Conservation (phyloP, 2,888 invertebrate genomes). For the Drosophila putrida region DNA sequence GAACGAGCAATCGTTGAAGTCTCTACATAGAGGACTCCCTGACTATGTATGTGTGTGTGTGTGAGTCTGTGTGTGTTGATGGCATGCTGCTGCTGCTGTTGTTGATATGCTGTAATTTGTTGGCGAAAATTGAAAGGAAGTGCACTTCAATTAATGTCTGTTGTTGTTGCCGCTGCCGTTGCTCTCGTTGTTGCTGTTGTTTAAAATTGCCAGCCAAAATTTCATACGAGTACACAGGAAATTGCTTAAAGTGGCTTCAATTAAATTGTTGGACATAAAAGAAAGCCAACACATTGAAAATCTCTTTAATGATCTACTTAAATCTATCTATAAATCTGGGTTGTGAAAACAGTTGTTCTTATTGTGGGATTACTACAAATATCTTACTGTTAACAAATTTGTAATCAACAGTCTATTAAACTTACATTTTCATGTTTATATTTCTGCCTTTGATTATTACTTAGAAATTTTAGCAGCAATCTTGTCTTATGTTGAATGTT, state of each 20-base stretch:
- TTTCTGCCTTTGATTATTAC: no score
- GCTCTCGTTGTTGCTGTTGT: constrained; percentile 16
- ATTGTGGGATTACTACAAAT: neutral
- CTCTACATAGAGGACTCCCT: neutral
- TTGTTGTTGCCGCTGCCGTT: constrained; percentile 21
- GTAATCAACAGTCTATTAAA: no score
- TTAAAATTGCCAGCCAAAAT: constrained; percentile 20
- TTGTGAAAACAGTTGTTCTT: neutral
- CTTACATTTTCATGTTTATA: no score
- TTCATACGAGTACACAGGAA: constrained; percentile 2
- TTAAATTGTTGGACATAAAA: constrained; percentile 1
- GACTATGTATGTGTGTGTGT: neutral
- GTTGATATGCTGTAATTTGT: constrained; percentile 71
- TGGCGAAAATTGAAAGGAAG: constrained; percentile 77
- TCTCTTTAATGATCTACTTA: constrained; percentile 1
- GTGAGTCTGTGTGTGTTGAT: constrained; percentile 6
- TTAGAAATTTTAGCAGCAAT: no score
- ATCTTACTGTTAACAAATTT: no score
- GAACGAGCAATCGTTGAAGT: constrained; percentile 27
- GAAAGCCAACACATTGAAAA: neutral
- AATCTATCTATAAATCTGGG: neutral
- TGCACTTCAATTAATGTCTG: constrained; percentile 74
- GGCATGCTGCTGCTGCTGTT: constrained; percentile 41
- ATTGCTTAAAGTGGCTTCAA: constrained; percentile 7
- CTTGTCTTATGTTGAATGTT: no score